Evolutionary conservation across 2,797 vertebrate genomes (phyloP).

Genomic region (Spheniscus humboldti): DNA sequence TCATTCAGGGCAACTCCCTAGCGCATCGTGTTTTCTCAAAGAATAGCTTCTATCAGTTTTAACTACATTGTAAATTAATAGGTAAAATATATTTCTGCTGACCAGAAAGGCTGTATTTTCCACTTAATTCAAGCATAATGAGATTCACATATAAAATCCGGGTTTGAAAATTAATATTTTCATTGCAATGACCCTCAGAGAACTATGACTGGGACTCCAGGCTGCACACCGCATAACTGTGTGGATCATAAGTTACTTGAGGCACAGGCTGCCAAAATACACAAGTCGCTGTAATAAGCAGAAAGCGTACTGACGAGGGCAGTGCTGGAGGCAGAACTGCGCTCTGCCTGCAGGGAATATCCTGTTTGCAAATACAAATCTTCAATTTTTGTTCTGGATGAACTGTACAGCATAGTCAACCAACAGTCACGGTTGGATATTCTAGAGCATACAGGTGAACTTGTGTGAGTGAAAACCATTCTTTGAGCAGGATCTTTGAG

Average conservation of each 20-base stretch:
- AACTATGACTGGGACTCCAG: background rate
- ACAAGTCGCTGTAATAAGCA: background rate
- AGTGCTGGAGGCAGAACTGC: background rate
- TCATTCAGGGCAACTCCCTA: constrained; percentile 14
- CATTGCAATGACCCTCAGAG: background rate
- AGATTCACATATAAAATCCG: background rate
- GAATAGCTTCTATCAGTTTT: background rate
- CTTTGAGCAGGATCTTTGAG: background rate
- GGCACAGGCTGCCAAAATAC: background rate
- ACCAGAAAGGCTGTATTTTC: background rate
- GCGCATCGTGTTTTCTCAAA: background rate
- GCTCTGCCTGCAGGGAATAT: background rate
- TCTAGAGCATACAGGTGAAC: background rate
- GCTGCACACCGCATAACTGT: background rate
- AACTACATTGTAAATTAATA: background rate
- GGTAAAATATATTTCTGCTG: background rate
- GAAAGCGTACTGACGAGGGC: background rate
- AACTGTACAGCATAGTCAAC: rapidly evolving
- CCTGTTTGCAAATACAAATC: background rate
- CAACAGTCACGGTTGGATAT: background rate
- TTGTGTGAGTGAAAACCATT: background rate
- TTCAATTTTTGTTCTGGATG: background rate
- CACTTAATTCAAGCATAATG: background rate
- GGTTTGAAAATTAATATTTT: background rate
- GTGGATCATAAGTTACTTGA: background rate